Evolutionary conservation across 2,797 vertebrate species (phyloP), one percentile per base, ranked within the genome.

Genomic region (Rachycentron canadum): DNA sequence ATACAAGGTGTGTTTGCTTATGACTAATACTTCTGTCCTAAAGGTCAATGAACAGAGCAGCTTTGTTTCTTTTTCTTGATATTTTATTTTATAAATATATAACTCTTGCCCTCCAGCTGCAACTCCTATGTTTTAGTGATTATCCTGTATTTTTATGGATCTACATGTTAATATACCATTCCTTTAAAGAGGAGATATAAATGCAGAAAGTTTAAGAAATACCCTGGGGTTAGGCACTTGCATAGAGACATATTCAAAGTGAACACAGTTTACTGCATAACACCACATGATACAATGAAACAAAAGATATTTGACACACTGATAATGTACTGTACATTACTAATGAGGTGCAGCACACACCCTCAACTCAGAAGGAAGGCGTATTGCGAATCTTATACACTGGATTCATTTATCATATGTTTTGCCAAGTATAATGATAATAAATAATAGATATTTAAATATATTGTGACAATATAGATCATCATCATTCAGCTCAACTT

Each of bases 1-100:
- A 63, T 60, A 30, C 30, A 79, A 65, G 50, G 50, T 66, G 13
- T 0, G 28, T 73, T 80, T 77, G 25, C 12, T 79, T 16, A 61
- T 59, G 55, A 64, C 61, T 83, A 57, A 45, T 25, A 62, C 5
- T 8, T 43, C 36, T 41, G 57, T 34, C 23, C 40, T 58, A 23
- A 50, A 73, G 47, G 56, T 36, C 41, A 43, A 30, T 47, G 2
- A 21, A n/a, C n/a, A 41, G 16, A 43, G 8, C 32, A 30, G 4
- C 38, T 14, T 25, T 66, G 25, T 40, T 2, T 59, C 6, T 43
- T 41, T 38, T 38, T 52, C 17, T 13, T 25, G 12, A n/a, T 57
- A n/a, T 41, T 41, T 38, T 3, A 13, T 53, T 32, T 47, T 28
- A 8, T 2, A 50, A 45, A 52, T 41, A 28, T 32, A 7, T 3